Conservation (phyloP, 2,888 invertebrate species). For the Melipona beecheii region DNA sequence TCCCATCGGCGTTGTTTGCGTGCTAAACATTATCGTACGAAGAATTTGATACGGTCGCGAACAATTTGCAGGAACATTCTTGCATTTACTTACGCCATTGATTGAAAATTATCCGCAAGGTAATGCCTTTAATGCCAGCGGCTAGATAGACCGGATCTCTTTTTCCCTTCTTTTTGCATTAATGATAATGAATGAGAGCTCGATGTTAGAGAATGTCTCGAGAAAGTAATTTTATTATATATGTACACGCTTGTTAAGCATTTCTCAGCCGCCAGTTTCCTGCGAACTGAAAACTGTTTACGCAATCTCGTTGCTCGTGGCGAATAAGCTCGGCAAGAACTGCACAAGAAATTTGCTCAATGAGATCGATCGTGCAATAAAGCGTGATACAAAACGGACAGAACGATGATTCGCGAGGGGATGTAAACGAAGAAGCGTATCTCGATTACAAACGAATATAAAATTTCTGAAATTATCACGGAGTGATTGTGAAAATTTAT, state of each 20-base stretch:
- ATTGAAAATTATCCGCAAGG: slow-evolving; percentile 33
- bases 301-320: neutral
- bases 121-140: neutral
- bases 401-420: neutral
- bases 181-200: neutral
- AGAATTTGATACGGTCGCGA: neutral
- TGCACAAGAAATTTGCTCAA: neutral
- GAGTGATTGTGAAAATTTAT: neutral
- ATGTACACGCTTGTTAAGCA: slow-evolving; percentile 4
- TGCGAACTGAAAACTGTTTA: neutral
- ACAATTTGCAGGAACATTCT: neutral
- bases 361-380: neutral
- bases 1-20: neutral
- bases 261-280: neutral
- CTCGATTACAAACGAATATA: neutral
- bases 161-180: neutral
- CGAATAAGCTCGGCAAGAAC: neutral
- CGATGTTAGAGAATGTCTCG: neutral
- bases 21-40: neutral
- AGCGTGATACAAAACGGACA: neutral
- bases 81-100: slow-evolving; percentile 16
- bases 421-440: neutral
- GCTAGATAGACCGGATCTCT: neutral
- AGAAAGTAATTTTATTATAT: slow-evolving; percentile 16
- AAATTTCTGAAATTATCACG: neutral